Evolutionary conservation across 2,888 invertebrate genomes (phyloP).

Genomic region (Eupeodes latifasciatus): DNA sequence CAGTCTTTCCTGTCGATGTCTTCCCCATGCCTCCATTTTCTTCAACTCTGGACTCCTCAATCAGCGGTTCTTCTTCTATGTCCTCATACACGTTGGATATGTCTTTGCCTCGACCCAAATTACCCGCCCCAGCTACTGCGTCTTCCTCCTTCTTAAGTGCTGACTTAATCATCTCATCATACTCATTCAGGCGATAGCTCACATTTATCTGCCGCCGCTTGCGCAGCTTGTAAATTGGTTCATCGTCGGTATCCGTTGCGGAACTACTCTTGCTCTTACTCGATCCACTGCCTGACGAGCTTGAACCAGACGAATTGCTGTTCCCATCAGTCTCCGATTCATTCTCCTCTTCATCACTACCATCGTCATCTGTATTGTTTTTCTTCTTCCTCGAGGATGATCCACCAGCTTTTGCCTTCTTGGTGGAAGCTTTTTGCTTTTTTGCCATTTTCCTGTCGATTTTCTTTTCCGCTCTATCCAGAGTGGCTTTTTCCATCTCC

Average conservation of each 20-base stretch:
- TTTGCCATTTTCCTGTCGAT: conserved; percentile 66
- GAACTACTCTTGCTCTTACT: conserved; percentile 77
- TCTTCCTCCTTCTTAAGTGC: conserved; percentile 92
- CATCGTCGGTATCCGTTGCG: conserved; percentile 85
- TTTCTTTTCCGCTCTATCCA: conserved; percentile 78
- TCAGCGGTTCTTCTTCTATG: conserved; percentile 87
- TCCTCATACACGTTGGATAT: conserved; percentile 94
- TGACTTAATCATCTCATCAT: conserved; percentile 97
- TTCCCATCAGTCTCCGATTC: conserved; percentile 78
- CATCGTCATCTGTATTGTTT: conserved; percentile 46
- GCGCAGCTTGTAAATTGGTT: conserved; percentile 93
- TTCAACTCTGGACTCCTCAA: conserved; percentile 79
- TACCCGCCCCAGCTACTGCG: conserved; percentile 91
- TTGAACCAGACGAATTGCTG: conserved; percentile 70
- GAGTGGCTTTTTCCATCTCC: conserved; percentile 83
- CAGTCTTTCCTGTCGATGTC: conserved; percentile 51
- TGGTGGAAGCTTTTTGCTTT: conserved; percentile 48
- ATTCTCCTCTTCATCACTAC: conserved; percentile 54
- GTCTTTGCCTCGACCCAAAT: conserved; percentile 94
- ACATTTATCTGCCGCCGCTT: conserved; percentile 92
- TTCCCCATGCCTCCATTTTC: conserved; percentile 80
- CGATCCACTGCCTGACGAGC: conserved; percentile 77
- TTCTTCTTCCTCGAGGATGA: conserved; percentile 14
- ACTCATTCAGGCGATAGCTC: conserved; percentile 95
- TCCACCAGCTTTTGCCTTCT: conserved; percentile 52